Percentiles rank a stretch among this genome's conserved stretches.
Conservation (phyloP, 2,797 vertebrate species). For the Malacoctenus gilli region DNA sequence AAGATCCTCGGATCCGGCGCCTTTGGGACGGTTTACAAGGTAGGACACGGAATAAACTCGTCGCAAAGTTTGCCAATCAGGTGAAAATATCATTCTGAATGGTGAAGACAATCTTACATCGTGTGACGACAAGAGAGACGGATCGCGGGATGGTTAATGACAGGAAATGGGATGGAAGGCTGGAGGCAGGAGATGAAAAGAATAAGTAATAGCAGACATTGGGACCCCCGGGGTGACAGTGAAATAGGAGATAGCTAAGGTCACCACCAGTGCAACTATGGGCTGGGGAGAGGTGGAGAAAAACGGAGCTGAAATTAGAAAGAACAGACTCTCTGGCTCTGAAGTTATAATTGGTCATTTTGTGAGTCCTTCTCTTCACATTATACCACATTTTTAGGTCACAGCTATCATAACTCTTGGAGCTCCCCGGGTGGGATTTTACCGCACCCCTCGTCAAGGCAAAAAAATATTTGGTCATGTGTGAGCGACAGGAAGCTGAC, state of each 20-base stretch:
- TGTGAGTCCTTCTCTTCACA: conserved; percentile 28
- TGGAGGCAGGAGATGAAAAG: conserved; percentile 52
- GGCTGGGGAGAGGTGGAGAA: conserved; percentile 10
- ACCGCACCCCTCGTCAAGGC: neutral
- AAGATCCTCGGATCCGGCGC: conserved; percentile 97
- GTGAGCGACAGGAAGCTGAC: conserved; percentile 1
- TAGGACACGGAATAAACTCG: conserved; percentile 59
- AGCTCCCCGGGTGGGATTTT: conserved; percentile 22
- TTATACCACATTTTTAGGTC: conserved; percentile 26
- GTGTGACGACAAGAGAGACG: conserved; percentile 25
- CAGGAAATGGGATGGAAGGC: conserved; percentile 62
- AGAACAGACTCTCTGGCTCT: conserved; percentile 19
- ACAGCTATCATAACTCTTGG: conserved; percentile 18
- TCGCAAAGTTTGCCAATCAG: too few relatives aligned
- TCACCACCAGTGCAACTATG: conserved; percentile 43
- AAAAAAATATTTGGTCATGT: conserved; percentile 1
- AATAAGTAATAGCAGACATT: conserved; percentile 60
- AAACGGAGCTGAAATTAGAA: conserved; percentile 34
- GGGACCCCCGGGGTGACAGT: conserved; percentile 51
- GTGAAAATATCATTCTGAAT: conserved; percentile 7
- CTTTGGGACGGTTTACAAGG: conserved; percentile 98
- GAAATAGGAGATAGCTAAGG: conserved; percentile 57
- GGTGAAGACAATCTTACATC: conserved; percentile 13
- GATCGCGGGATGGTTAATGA: conserved; percentile 57
- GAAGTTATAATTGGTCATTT: conserved; percentile 26